Base-by-base conservation (phyloP, 1,140 invertebrate species). In the Cydia pomonella region DNA sequence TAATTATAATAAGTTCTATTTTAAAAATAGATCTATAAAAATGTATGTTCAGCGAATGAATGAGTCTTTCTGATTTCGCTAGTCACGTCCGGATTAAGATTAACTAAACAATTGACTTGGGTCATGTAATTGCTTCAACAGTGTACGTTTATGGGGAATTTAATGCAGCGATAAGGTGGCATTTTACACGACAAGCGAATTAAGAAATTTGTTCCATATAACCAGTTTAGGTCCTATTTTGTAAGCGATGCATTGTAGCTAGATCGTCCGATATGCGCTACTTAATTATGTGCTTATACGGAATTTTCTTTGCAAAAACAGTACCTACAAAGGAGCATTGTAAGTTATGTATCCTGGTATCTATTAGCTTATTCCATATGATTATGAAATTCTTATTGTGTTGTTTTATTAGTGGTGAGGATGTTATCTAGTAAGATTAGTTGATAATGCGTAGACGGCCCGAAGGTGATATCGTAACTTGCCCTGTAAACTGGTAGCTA, bases 201-300 rank as follows among this genome's bases (percentile, higher is more conserved):
- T 69, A 69, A 69, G 64, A 69, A 69, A 69, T 69, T 69, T 69
- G 64, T 69, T 69, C 64, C 16, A 69, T 69, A 69, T 69, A 69
- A 69, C 64, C 64, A 33, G 29, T 38, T 69, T 33, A 69, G 64
- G 64, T n/a, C 29, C 29, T 38, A 69, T 69, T 69, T 69, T 69
- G 64, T 69, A 69, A 69, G 29, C 27, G 64, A 69, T 69, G 29
- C 64, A 38, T 38, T 69, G 64, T 38, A 13, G 27, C 27, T 33
- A 66, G 63, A 66, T 66, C 63, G 63, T 29, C 25, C 25, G 63
- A 66, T 66, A 27, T 66, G 59, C 59, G 47, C 47, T 50, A 50
- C 47, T 50, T 50, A 50, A 50, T 50, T 50, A 18, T 3, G 47
- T 50, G 23, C 53, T 23, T 59, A 59, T 12, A 21, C 18, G 18